Base-by-base conservation (phyloP, 2,888 invertebrate genomes). In the Ephialtes manifestator region DNA sequence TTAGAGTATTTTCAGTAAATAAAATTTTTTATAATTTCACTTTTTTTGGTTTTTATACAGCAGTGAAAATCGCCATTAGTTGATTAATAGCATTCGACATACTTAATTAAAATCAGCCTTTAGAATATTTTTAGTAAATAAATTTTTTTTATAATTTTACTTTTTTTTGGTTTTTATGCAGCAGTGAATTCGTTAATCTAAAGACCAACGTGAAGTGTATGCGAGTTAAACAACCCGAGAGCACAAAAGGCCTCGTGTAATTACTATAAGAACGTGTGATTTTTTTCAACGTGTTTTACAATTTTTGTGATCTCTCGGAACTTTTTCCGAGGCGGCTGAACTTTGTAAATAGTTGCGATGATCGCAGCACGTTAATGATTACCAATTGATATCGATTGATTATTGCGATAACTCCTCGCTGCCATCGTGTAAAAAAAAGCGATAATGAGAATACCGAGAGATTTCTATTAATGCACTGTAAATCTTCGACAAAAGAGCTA, bases 231-330 rank as follows among this genome's bases (percentile, higher is more conserved):
- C 43, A 79, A 53, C 24, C 71, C 77, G 53, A 31, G 76, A 46
- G 18, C 53, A 20, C 75, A 80, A 72, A 72, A 65, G 71, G 76
- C 80, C 84, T 76, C 53, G 76, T 80, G 39, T 76, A 70, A 72
- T 81, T 39, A 77, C 55, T 70, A 74, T 79, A 77, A 81, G 72
- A 70, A 39, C 77, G 53, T 74, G 84, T 74, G 81, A 84, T 81
- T 83, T 81, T 84, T 80, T 74, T 74, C 78, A 85, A 81, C 74
- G 81, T 77, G 78, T 78, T 84, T 81, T 81, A 84, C 84, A 74
- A 74, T 81, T 74, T 81, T 84, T 84, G 81, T 81, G 74, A 84
- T 84, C 77, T 81, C 77, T 84, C 84, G 84, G 84, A 84, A 75
- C 70, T 81, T 84, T 84, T 78, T 84, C 84, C 84, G 81, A 77